Conservation (phyloP, 2,797 vertebrate genomes). For the Scarus forsteni region DNA sequence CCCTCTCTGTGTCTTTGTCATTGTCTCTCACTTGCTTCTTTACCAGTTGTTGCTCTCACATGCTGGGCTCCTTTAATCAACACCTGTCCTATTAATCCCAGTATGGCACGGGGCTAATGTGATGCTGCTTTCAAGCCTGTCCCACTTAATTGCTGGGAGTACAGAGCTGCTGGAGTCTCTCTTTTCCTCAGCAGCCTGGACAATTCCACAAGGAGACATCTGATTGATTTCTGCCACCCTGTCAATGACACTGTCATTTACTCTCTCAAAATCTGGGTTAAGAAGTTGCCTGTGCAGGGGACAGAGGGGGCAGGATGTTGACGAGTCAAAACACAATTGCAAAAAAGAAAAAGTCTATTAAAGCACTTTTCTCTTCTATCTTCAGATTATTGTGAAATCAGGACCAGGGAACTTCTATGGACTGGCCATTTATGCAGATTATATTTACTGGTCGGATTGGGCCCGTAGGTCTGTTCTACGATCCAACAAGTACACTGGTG, state of each 20-base stretch:
- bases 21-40: slow-evolving; percentile 59
- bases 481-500: slow-evolving; percentile 95
- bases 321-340: slow-evolving; percentile 55
- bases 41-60: slow-evolving; percentile 82
- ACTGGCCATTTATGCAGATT: slow-evolving; percentile 93
- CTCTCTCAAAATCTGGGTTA: slow-evolving; percentile 84
- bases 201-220: slow-evolving; percentile 74
- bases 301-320: slow-evolving; percentile 25
- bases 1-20: slow-evolving; percentile 30
- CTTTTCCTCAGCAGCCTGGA: slow-evolving; percentile 32
- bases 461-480: slow-evolving; percentile 93
- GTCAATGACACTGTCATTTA: slow-evolving; percentile 82
- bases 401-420: slow-evolving; percentile 96
- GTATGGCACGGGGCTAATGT: slow-evolving; percentile 84
- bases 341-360: background rate
- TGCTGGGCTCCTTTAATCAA: slow-evolving; percentile 86
- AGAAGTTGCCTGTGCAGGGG: slow-evolving; percentile 70
- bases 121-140: slow-evolving; percentile 81
- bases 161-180: slow-evolving; percentile 72
- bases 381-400: slow-evolving; percentile 94
- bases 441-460: slow-evolving; percentile 99
- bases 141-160: slow-evolving; percentile 78
- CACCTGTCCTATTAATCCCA: slow-evolving; percentile 88
- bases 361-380: slow-evolving; percentile 17
- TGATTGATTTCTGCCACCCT: slow-evolving; percentile 82